Conservation (phyloP, 2,888 invertebrate genomes). For the Caradrina kadenii region DNA sequence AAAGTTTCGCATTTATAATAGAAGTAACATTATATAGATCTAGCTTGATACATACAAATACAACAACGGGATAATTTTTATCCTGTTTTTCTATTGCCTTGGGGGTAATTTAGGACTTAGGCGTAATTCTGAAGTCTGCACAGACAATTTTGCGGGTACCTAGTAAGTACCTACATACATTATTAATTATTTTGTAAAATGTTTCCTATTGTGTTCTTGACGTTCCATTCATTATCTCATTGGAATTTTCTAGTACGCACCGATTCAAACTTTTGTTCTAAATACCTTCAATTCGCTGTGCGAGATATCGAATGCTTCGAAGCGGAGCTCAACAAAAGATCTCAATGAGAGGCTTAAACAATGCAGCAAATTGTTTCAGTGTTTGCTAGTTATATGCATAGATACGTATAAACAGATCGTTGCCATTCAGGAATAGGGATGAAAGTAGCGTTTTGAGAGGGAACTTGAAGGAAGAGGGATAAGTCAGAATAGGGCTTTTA, state of each 20-base stretch:
- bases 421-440: slow-evolving; percentile 13
- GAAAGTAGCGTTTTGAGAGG: slow-evolving; percentile 23
- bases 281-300: slow-evolving; percentile 24
- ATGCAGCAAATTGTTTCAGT: slow-evolving; percentile 59
- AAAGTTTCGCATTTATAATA: too few relatives aligned
- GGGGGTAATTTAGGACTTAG: too few relatives aligned
- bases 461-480: slow-evolving; percentile 1
- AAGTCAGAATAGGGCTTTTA: slow-evolving; percentile 5
- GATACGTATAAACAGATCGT: slow-evolving; percentile 19
- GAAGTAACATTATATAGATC: too few relatives aligned
- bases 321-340: slow-evolving; percentile 51
- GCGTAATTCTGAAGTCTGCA: too few relatives aligned
- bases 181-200: not conserved
- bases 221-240: slow-evolving; percentile 1
- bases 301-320: slow-evolving; percentile 39
- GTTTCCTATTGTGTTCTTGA: not conserved
- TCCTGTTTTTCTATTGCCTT: too few relatives aligned
- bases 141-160: too few relatives aligned
- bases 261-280: slow-evolving; percentile 35
- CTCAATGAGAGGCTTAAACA: slow-evolving; percentile 48
- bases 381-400: slow-evolving; percentile 38
- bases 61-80: too few relatives aligned
- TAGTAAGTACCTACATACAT: not conserved
- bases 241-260: slow-evolving; percentile 11
- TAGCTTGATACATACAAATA: too few relatives aligned